These are phyloP conservation scores for Anaspis maculata DNA, from an alignment of 2,888 invertebrate genomes.

Conservation along the genomic window DNA sequence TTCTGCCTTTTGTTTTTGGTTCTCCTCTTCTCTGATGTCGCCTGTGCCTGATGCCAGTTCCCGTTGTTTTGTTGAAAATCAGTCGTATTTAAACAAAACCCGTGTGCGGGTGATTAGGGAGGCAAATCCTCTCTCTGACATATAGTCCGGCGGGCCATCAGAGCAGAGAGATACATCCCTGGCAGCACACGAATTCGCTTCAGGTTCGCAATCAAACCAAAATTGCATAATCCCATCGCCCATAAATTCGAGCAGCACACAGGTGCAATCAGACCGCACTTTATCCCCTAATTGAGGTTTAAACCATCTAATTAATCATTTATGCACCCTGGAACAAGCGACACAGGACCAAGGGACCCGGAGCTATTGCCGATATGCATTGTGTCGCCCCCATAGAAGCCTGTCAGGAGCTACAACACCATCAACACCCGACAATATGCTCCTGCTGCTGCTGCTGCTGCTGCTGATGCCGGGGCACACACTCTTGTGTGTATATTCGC, in stretches of 20 bases:
- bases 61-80: too few species aligned
- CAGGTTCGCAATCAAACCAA: slow-evolving; percentile 5
- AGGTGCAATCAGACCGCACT: slow-evolving; percentile 30
- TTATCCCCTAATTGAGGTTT: slow-evolving; percentile 30
- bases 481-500: slow-evolving; percentile 17
- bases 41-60: too few species aligned
- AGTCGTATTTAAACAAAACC: too few species aligned
- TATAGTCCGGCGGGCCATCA: too few species aligned
- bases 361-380: too few species aligned
- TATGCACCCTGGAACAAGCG: slow-evolving; percentile 24
- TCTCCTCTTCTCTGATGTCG: too few species aligned
- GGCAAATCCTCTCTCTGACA: too few species aligned
- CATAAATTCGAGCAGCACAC: slow-evolving; percentile 16
- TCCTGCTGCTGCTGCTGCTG: slow-evolving; percentile 8
- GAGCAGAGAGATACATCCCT: too few species aligned
- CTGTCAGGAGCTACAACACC: slow-evolving; percentile 3
- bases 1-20: too few species aligned
- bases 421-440: slow-evolving; percentile 12
- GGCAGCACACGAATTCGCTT: too few species aligned
- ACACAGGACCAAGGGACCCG: slow-evolving; percentile 16
- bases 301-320: slow-evolving; percentile 34
- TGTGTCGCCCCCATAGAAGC: background rate
- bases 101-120: too few species aligned
- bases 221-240: slow-evolving; percentile 10
- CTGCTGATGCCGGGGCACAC: slow-evolving; percentile 10